A percentile compares a stretch with the other conserved stretches of the same genome.
phyloP scores from a whole-genome alignment of 1,140 invertebrate genomes.

The Drosophila varians region DNA sequence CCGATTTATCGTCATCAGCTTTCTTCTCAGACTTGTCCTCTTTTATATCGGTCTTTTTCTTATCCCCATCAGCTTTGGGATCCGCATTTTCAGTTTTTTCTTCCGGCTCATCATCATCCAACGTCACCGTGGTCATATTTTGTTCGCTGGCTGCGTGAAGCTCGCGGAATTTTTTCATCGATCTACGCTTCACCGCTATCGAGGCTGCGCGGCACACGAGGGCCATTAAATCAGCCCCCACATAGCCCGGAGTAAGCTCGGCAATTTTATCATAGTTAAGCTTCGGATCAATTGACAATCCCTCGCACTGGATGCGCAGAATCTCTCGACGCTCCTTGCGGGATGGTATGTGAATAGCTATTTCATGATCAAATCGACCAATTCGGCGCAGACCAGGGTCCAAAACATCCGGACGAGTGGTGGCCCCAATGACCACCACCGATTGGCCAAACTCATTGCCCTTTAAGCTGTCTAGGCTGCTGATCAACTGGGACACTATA shows the following conservation, averaged over 20 bases:
- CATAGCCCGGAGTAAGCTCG: conserved; percentile 96
- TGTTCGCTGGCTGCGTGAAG: conserved; percentile 61
- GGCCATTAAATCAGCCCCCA: conserved; percentile 96
- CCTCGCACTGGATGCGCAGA: conserved; percentile 88
- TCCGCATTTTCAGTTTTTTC: background rate
- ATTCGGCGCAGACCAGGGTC: conserved; percentile 96
- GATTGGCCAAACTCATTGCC: conserved; percentile 86
- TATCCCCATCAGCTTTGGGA: conserved; percentile 2
- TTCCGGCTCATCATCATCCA: conserved; percentile 67
- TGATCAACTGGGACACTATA: conserved; percentile 96
- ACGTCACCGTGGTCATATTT: conserved; percentile 76
- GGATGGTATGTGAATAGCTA: conserved; percentile 96
- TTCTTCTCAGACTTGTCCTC: background rate
- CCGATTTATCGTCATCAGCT: background rate
- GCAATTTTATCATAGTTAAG: conserved; percentile 91
- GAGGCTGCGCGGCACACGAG: conserved; percentile 94
- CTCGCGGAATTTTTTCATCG: conserved; percentile 69
- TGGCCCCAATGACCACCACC: conserved; percentile 96
- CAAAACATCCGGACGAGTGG: conserved; percentile 95
- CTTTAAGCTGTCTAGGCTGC: conserved; percentile 93
- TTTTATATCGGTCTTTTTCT: background rate
- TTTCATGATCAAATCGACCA: conserved; percentile 96
- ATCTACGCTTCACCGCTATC: conserved; percentile 89
- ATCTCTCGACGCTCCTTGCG: conserved; percentile 91
- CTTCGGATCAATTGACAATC: conserved; percentile 88